These are phyloP conservation scores for Girardinus metallicus DNA, from an alignment of 2,797 vertebrate genomes.

Conservation along the genomic window DNA sequence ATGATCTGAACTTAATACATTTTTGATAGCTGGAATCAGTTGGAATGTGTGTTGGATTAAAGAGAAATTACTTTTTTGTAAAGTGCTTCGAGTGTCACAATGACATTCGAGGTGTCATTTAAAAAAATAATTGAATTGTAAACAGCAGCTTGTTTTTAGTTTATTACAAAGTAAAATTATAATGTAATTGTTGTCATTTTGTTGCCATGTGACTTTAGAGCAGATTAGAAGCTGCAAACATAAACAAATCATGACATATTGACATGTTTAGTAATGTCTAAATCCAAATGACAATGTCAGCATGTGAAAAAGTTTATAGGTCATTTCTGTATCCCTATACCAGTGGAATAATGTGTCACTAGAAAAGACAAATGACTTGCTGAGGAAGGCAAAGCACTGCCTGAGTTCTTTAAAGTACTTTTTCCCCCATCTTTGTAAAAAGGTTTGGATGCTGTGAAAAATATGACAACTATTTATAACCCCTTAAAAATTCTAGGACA, in stretches of 20 bases:
- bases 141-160: neutral
- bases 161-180: neutral
- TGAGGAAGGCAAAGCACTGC: neutral
- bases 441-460: constrained; percentile 2
- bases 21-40: neutral
- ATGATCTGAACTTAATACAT: neutral
- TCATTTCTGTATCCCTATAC: neutral
- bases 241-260: neutral
- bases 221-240: neutral
- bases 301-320: neutral
- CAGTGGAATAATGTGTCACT: neutral
- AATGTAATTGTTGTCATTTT: neutral
- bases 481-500: constrained; percentile 9
- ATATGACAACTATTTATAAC: constrained; percentile 10
- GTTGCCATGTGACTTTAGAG: neutral
- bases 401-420: constrained; percentile 4
- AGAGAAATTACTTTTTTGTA: neutral
- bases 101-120: too few species aligned
- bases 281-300: neutral
- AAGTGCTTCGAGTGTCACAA: neutral
- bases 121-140: neutral
- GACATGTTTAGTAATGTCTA: neutral
- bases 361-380: constrained; percentile 2
- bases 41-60: neutral
- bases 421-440: neutral